Evolutionary conservation across 2,113 vertebrate species (phyloP), one percentile per base, ranked within the genome.

Genomic region (Tragulus kanchil): DNA sequence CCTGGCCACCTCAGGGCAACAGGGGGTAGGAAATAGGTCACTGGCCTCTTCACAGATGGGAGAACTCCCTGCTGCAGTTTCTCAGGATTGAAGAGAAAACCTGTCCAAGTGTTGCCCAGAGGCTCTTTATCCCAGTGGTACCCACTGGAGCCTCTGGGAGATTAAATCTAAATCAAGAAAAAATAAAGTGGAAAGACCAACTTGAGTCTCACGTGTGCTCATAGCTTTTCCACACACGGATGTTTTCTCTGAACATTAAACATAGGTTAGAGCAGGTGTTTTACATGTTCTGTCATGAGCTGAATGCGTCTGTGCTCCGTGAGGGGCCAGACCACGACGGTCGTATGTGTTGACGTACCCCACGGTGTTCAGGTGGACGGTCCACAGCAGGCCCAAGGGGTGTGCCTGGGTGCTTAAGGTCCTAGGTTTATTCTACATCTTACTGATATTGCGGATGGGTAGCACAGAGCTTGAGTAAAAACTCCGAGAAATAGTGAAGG

Each of bases 161-260:
- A 71, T 75, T 90, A 84, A 54, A 50, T 52, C 45, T 69, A 77
- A 90, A 64, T 64, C 71, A 93, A 85, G 69, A 13, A 48, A 92
- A 91, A 78, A 73, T 79, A 56, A 62, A 4, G 0, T 36, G 67
- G 17, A 13, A 58, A 77, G 48, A 82, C 54, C 10, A 50, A 61
- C 73, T 56, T 25, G 71, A n/a, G 16, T 52, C 75, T 85, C 79
- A 17, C 36, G 11, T 45, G 25, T 31, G 10, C 8, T 89, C 62
- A 3, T 16, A 8, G 26, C 28, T 90, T 31, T 52, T 93, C 61
- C 28, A 73, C 8, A 79, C 58, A 12, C 31, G 31, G 25, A 8
- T 25, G 5, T 28, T 93, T 54, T 58, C 45, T 67, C 28, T 21
- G 54, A 85, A 59, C 5, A 14, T 56, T 50, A 62, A 79, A 25